Base-by-base conservation (phyloP, 2,113 vertebrate species). In the Mus spicilegus region DNA sequence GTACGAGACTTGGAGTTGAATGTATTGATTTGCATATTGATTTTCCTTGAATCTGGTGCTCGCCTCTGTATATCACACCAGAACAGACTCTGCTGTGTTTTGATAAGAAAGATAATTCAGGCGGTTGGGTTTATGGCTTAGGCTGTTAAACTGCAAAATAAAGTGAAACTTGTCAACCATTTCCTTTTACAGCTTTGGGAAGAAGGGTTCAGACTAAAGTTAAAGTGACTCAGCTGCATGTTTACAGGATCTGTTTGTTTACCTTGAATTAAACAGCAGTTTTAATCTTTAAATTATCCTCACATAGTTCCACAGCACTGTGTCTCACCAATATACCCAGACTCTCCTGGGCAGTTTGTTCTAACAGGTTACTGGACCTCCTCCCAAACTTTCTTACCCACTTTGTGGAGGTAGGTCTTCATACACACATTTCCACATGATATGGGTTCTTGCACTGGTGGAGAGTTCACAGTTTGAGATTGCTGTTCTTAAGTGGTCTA, bases 21-120 rank as follows among this genome's bases (percentile, higher is more conserved):
- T 94, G 94, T 94, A 97, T 97, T 94, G 96, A 98, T 97, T 98
- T 98, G 89, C 96, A 96, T 97, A 96, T 97, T 97, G 97, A 97
- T 96, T 97, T 95, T 96, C 94, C 93, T 85, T 87, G 96, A 93
- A 96, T 96, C 91, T 95, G 86, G 73, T 80, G 42, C 73, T 93
- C 97, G 51, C 84, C 87, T 89, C 80, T 95, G 70, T 96, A 93
- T 95, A 95, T 98, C 94, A 94, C 82, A 82, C 16, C 51, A 0
- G 0, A 85, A 49, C 42, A 91, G 89, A 87, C 93, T 96, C 91
- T 96, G 46, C 75, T 93, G 69, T 96, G 94, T 90, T 97, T 96
- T 91, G 94, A 96, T 96, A 97, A 95, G 95, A 82, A 95, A 95
- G 94, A 96, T 96, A 96, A 97, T 92, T 97, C 89, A 96, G 95